Conservation (phyloP, 2,888 invertebrate genomes). For the Ormyrus pomaceus region DNA sequence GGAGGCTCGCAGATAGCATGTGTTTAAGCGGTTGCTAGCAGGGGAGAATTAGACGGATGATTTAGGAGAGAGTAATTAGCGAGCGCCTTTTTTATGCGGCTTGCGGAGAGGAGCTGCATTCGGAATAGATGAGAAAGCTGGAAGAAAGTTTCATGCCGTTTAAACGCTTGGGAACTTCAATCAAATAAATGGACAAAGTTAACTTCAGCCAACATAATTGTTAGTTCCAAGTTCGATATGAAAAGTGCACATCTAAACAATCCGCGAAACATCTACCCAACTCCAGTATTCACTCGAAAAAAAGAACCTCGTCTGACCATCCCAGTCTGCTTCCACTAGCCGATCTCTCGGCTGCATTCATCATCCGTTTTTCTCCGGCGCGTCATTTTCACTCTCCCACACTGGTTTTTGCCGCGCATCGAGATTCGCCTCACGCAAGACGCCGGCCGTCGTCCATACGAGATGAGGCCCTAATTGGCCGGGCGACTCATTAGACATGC, state of each 20-base stretch:
- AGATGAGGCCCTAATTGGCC: conserved; percentile 63
- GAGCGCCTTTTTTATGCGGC: background rate
- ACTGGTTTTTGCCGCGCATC: conserved; percentile 21
- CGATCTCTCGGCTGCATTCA: conserved; percentile 2
- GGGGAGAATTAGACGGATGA: conserved; percentile 14
- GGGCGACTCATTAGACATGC: conserved; percentile 67
- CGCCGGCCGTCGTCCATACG: background rate
- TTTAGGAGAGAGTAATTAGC: conserved; percentile 50
- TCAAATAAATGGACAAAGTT: no score
- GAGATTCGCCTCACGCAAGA: conserved; percentile 47
- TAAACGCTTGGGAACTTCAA: no score
- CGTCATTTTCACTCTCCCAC: conserved; percentile 31
- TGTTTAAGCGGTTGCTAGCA: conserved; percentile 10
- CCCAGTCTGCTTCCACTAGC: conserved; percentile 45
- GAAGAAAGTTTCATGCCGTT: no score
- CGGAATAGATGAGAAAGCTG: no score
- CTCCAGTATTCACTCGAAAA: no score
- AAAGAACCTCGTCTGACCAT: conserved; percentile 34
- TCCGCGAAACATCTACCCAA: no score
- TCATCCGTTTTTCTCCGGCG: background rate
- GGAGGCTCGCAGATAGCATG: conserved; percentile 11
- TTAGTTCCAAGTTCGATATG: no score
- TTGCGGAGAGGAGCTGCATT: no score
- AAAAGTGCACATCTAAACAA: no score
- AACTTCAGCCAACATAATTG: no score